Percentiles rank a stretch among this genome's conserved stretches.
phyloP scores from a whole-genome alignment of 1,140 invertebrate species.

The Sitophilus oryzae region DNA sequence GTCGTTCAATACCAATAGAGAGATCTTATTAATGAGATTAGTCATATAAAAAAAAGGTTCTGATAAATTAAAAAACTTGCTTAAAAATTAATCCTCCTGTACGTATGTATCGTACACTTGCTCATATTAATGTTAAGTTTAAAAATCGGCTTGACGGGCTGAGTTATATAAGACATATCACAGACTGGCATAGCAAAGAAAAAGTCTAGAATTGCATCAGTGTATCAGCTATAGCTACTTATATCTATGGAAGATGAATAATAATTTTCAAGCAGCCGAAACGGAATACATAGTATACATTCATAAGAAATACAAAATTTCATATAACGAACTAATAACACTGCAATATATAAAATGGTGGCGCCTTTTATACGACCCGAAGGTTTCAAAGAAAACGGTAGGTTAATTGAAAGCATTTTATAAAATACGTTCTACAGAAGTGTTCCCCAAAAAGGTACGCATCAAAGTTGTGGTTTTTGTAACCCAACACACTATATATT shows the following conservation, averaged over 20 bases:
- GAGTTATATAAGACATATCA: conserved; percentile 35
- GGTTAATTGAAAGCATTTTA: background rate
- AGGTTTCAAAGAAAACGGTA: too few species aligned
- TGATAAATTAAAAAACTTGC: background rate
- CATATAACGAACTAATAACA: background rate
- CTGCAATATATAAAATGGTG: background rate
- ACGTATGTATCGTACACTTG: too few species aligned
- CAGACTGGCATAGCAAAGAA: conserved; percentile 42
- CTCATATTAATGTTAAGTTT: too few species aligned
- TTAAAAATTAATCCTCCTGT: too few species aligned
- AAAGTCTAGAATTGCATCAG: conserved; percentile 19
- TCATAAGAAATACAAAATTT: too few species aligned
- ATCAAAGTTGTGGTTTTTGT: too few species aligned
- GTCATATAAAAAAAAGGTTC: background rate
- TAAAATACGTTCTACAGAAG: too few species aligned
- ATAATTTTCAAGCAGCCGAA: background rate
- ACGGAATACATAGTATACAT: background rate
- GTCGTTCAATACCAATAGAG: background rate
- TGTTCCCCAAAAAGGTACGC: background rate
- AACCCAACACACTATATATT: too few species aligned
- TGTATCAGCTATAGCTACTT: background rate
- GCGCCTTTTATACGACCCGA: too few species aligned
- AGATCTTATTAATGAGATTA: background rate
- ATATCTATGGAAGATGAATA: background rate
- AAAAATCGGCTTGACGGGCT: conserved; percentile 28